phyloP scores from a whole-genome alignment of 2,797 vertebrate genomes.

The Anguilla obscura region DNA sequence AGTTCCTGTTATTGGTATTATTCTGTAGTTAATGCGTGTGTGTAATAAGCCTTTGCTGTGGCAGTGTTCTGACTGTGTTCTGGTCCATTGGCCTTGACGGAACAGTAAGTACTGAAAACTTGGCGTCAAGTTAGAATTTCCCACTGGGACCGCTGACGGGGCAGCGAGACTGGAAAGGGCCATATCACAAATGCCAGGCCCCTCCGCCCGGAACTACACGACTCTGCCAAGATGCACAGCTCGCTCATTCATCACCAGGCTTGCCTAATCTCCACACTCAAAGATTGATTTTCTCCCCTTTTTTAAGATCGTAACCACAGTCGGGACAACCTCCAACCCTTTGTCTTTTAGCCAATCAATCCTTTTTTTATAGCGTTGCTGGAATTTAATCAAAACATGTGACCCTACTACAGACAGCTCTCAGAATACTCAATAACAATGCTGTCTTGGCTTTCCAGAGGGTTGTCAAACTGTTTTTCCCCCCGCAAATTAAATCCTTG shows the following conservation, averaged over 20 bases:
- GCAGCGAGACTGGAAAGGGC: neutral
- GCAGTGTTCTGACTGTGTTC: neutral
- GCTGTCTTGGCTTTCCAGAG: neutral
- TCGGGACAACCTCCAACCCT: slow-evolving; percentile 4
- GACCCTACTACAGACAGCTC: slow-evolving; percentile 12
- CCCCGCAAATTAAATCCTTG: neutral
- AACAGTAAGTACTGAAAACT: neutral
- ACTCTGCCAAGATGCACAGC: slow-evolving; percentile 1
- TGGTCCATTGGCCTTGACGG: neutral
- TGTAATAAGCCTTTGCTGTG: neutral
- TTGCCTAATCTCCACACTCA: slow-evolving; percentile 7
- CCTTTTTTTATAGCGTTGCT: neutral
- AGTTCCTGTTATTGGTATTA: neutral
- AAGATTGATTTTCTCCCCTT: slow-evolving; percentile 4
- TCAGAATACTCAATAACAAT: neutral
- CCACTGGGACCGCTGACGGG: neutral
- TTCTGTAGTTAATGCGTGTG: neutral
- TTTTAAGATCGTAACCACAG: neutral
- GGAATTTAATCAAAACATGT: slow-evolving; percentile 10
- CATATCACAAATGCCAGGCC: slow-evolving; percentile 13
- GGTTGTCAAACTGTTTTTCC: neutral
- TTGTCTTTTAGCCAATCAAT: slow-evolving; percentile 15
- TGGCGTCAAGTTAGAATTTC: neutral
- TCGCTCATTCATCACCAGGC: neutral
- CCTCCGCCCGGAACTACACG: neutral